Conservation (phyloP, 2,888 invertebrate species). For the Clitarchus hookeri region DNA sequence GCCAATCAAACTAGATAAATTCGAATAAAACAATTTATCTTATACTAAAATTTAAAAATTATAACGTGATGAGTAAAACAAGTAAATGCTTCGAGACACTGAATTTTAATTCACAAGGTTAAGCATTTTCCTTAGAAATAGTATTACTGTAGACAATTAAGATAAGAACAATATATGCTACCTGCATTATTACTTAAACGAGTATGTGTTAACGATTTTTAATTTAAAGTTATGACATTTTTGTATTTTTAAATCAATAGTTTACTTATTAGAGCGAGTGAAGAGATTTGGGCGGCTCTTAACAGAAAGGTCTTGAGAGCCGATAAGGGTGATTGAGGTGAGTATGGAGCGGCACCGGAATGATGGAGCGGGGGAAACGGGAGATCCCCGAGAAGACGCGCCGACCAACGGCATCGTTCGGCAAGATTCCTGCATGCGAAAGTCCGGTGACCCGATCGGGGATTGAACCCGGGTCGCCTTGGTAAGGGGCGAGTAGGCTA, state of each 20-base stretch:
- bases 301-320: too few species aligned
- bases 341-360: too few species aligned
- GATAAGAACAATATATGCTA: not conserved
- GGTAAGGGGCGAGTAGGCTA: too few species aligned
- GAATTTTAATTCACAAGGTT: not conserved
- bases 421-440: too few species aligned
- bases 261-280: not conserved
- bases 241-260: not conserved
- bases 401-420: too few species aligned
- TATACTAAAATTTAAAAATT: not conserved
- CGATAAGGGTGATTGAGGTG: too few species aligned
- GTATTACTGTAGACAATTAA: not conserved
- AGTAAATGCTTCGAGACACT: not conserved
- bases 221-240: not conserved
- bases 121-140: not conserved
- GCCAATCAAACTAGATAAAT: too few species aligned
- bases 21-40: not conserved
- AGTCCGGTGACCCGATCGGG: too few species aligned
- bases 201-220: not conserved
- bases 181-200: not conserved
- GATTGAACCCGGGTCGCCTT: too few species aligned
- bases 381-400: too few species aligned
- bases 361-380: too few species aligned
- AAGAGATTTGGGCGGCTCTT: too few species aligned
- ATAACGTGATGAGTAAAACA: not conserved